Evolutionary conservation across 1,140 invertebrate genomes (phyloP), one percentile per base, ranked within the genome.

Genomic region (Leptonema lineaticorne): DNA sequence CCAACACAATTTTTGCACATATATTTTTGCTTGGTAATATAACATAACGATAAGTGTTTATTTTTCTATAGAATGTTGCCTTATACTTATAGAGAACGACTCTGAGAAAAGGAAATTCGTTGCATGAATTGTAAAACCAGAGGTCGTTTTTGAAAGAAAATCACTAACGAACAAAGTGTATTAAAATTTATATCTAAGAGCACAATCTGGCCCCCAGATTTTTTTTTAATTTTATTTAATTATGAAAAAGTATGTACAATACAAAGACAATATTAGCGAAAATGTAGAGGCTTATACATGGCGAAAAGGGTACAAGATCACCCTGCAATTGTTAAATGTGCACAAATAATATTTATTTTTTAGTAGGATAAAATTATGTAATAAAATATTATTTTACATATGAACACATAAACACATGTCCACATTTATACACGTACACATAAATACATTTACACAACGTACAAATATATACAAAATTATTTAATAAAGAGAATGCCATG

Each of bases 271-370:
- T 64, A 41, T 68, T 68, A 65, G 63, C 67, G 70, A 72, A 72
- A 72, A 72, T 72, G 70, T 72, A 72, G 70, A 69, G 66, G 70
- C 70, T 72, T 72, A 72, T 58, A 69, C 70, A 72, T 72, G 70
- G 70, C 70, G 33, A 73, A 65, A 73, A 73, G 71, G 71, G 71
- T 73, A 73, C 65, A 73, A 70, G 71, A 73, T 73, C 71, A 68
- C 71, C 71, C 71, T 67, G 71, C 71, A 73, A 70, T 70, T 73
- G 71, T 73, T 73, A 73, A 70, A 68, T 45, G 71, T 73, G 71
- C 71, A 73, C 71, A 65, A 60, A 69, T 53, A 63, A 62, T 67
- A 58, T 69, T 72, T 67, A 67, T 69, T 62, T 60, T 57, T 57
- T 9, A 59, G 2, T 59, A 33, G 1, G n/a, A 24, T 53, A 14